These are phyloP conservation scores for Mesocentrotus franciscanus DNA, from an alignment of 53 echinoderm and acorn worm genomes.

Conservation along the genomic window DNA sequence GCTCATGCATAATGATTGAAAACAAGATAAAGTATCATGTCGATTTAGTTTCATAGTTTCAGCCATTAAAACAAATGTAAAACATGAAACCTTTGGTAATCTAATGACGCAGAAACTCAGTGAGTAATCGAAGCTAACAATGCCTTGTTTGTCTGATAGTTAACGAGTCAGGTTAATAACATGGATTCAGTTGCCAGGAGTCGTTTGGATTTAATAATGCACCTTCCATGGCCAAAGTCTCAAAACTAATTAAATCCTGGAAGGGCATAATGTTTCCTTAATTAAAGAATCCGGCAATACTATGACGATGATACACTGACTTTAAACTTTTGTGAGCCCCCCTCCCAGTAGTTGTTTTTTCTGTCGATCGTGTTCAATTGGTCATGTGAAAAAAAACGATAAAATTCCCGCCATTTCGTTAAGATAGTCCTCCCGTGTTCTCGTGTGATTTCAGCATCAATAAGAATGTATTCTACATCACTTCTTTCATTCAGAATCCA, in stretches of 20 bases:
- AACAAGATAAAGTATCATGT: neutral
- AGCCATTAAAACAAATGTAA: neutral
- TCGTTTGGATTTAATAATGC: neutral
- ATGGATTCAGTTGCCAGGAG: slow-evolving; percentile 15
- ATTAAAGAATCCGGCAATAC: neutral
- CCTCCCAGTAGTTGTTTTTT: too few species aligned
- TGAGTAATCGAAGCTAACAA: slow-evolving; percentile 18
- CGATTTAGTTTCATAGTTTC: neutral
- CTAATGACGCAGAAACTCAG: slow-evolving; percentile 34
- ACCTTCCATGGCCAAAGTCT: neutral
- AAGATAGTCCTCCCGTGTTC: too few species aligned
- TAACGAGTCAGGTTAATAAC: neutral
- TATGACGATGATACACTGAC: neutral
- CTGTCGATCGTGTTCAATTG: too few species aligned
- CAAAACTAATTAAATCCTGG: neutral
- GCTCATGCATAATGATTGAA: neutral
- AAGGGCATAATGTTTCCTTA: neutral
- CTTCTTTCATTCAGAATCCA: too few species aligned
- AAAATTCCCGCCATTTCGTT: too few species aligned
- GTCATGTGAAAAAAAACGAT: too few species aligned
- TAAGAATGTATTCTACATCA: too few species aligned
- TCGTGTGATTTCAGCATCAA: too few species aligned
- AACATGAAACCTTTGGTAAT: neutral
- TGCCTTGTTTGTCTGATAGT: neutral
- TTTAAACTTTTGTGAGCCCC: too few species aligned